Conservation (phyloP, 1,140 invertebrate species). For the Drosophila novamexicana region DNA sequence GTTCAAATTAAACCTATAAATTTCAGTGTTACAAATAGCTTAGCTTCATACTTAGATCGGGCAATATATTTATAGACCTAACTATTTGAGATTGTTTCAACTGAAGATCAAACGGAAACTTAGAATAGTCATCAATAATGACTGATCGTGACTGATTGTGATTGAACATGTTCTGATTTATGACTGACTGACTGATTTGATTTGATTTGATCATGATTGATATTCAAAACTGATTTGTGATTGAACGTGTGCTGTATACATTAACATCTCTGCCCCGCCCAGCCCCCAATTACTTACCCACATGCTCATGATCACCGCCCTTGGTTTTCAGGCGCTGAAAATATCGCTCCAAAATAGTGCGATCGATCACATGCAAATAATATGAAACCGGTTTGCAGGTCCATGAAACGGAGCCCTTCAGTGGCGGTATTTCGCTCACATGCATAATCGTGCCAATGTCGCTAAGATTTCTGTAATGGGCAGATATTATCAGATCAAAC, state of each 20-base stretch:
- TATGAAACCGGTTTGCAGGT: slow-evolving; percentile 99
- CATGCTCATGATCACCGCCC: slow-evolving; percentile 87
- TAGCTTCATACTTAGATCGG: neutral
- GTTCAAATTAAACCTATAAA: too few species aligned
- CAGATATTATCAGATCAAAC: slow-evolving; percentile 1
- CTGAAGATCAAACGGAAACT: neutral
- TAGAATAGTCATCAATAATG: neutral
- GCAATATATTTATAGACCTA: neutral
- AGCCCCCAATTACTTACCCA: slow-evolving; percentile 68
- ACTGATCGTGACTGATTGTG: slow-evolving; percentile 20
- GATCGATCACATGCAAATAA: slow-evolving; percentile 98
- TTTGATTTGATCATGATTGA: slow-evolving; percentile 7
- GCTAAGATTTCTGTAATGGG: slow-evolving; percentile 86
- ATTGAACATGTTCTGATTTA: slow-evolving; percentile 28
- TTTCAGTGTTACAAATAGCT: too few species aligned
- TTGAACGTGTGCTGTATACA: slow-evolving; percentile 21
- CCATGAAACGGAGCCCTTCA: slow-evolving; percentile 98
- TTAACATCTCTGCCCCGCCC: slow-evolving; percentile 5
- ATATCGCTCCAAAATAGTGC: slow-evolving; percentile 97
- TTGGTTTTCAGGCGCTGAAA: slow-evolving; percentile 96
- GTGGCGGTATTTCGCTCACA: slow-evolving; percentile 96
- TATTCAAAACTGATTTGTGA: slow-evolving; percentile 17
- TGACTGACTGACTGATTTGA: slow-evolving; percentile 10
- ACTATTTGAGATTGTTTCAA: neutral
- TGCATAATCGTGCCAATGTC: slow-evolving; percentile 99